phyloP scores from a whole-genome alignment of 2,888 invertebrate genomes.

The Gibbula magus region DNA sequence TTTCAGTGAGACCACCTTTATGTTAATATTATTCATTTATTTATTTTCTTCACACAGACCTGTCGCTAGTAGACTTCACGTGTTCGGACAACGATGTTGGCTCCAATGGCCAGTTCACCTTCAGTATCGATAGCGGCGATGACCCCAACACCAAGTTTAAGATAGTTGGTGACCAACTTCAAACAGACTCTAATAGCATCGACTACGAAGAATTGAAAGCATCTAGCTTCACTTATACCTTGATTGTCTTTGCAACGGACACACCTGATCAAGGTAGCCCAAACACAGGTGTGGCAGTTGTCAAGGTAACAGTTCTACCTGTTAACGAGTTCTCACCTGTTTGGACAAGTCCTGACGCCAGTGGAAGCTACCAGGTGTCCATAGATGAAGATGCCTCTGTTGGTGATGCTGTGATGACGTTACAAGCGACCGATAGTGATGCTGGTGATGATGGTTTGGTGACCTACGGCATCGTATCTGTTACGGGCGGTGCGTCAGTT shows the following conservation, averaged over 20 bases:
- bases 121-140: neutral
- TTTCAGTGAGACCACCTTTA: no score
- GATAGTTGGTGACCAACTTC: neutral
- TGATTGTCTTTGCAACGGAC: conserved; percentile 7
- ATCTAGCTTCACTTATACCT: neutral
- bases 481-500: neutral
- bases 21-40: no score
- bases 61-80: neutral
- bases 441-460: conserved; percentile 4
- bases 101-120: neutral
- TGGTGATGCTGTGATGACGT: neutral
- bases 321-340: neutral
- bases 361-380: neutral
- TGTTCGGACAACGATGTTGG: neutral
- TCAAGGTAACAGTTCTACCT: neutral
- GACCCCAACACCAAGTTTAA: neutral
- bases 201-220: neutral
- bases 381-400: neutral
- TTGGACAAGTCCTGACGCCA: neutral
- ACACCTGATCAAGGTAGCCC: neutral
- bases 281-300: conserved; percentile 1
- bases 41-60: neutral
- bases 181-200: neutral
- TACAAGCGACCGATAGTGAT: conserved; percentile 4
- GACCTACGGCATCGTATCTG: neutral